A percentile compares a stretch with the other conserved stretches of the same genome.
These are phyloP conservation scores for Mesopsocus fuscifrons DNA, from an alignment of 2,888 invertebrate genomes.

Conservation along the genomic window DNA sequence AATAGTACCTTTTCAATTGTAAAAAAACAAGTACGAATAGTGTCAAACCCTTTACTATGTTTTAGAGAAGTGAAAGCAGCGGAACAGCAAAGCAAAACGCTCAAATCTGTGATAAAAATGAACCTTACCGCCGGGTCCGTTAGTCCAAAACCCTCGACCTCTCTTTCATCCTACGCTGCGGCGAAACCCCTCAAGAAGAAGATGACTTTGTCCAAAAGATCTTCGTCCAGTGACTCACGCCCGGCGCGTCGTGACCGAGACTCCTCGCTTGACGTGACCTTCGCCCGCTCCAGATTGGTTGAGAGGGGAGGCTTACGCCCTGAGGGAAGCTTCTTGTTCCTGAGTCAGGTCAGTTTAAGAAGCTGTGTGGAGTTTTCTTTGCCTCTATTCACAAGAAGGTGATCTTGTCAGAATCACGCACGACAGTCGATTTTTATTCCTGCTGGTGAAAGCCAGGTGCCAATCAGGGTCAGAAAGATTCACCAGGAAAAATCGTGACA, in stretches of 20 bases:
- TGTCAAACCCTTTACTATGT: too few species aligned
- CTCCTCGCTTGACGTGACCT: constrained; percentile 23
- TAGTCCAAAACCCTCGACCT: background rate
- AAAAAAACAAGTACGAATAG: too few species aligned
- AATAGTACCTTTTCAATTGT: too few species aligned
- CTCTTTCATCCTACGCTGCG: background rate
- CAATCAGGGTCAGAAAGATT: too few species aligned
- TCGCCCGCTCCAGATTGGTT: constrained; percentile 18
- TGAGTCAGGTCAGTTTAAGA: constrained; percentile 22
- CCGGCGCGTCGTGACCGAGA: constrained; percentile 22
- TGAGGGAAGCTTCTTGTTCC: constrained; percentile 16
- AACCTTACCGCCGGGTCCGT: constrained; percentile 47
- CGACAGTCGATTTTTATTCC: too few species aligned
- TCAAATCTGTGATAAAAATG: constrained; percentile 49
- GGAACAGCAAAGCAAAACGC: constrained; percentile 52
- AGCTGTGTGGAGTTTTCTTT: constrained; percentile 1
- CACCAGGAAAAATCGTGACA: too few species aligned
- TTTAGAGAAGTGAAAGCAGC: constrained; percentile 28
- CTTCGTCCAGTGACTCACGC: background rate
- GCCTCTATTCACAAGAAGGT: background rate
- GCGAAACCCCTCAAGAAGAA: background rate
- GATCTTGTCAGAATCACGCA: too few species aligned
- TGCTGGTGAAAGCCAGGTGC: too few species aligned
- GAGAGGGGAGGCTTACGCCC: constrained; percentile 9
- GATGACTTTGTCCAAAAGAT: background rate